Evolutionary conservation across 2,888 invertebrate genomes (phyloP).

Genomic region (Augochlorella aurata): DNA sequence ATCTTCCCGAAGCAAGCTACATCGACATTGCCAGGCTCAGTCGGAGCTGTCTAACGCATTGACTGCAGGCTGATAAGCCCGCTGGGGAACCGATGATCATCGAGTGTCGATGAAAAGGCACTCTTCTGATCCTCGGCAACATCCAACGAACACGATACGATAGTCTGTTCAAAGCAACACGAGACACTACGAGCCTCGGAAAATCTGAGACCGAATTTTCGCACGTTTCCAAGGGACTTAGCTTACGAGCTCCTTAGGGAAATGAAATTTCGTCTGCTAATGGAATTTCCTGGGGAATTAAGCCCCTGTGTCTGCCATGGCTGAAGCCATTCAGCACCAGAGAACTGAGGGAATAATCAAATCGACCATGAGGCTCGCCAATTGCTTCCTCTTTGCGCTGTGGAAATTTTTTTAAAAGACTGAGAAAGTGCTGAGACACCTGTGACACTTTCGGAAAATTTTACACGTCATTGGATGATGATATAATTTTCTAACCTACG

Average conservation of each 20-base stretch:
- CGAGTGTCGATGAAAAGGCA: not conserved
- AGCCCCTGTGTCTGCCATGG: not conserved
- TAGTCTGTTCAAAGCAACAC: not conserved
- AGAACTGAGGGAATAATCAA: not conserved
- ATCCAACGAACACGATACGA: not conserved
- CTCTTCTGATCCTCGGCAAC: not conserved
- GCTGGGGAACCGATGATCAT: not conserved
- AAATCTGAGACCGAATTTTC: not conserved
- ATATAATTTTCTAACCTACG: too few species aligned
- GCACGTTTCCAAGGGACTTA: conserved; percentile 7
- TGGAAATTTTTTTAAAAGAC: too few species aligned
- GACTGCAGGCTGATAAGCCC: conserved; percentile 4
- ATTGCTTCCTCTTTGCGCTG: too few species aligned
- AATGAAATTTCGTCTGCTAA: conserved; percentile 38
- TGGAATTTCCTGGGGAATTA: conserved; percentile 20
- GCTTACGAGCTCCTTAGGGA: conserved; percentile 31
- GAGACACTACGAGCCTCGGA: not conserved
- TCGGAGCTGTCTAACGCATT: conserved; percentile 28
- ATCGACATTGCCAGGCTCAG: not conserved
- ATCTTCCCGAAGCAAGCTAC: not conserved
- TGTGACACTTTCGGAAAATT: not conserved
- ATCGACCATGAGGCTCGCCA: not conserved
- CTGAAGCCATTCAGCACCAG: not conserved
- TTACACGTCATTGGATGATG: too few species aligned
- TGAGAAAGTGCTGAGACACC: not conserved